These are phyloP conservation scores for Heterodera schachtii DNA, from an alignment of 1,140 invertebrate species.

Conservation along the genomic window DNA sequence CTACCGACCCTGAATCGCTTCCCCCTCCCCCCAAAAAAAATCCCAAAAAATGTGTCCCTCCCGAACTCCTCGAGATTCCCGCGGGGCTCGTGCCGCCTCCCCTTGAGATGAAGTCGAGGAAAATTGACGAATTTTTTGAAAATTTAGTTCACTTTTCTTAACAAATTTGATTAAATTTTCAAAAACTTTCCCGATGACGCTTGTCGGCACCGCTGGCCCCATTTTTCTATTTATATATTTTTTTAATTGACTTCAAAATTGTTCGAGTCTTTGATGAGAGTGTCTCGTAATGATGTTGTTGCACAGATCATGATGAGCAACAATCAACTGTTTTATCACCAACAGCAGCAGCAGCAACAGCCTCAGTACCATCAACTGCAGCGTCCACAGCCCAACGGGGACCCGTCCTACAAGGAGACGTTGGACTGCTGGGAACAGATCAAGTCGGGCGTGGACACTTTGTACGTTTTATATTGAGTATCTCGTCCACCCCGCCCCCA, in stretches of 20 bases:
- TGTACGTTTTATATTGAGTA: background rate
- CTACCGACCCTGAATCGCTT: no score
- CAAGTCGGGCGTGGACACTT: slow-evolving; percentile 25
- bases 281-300: background rate
- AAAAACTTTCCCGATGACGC: no score
- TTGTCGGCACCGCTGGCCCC: no score
- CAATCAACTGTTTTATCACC: background rate
- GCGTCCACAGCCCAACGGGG: background rate
- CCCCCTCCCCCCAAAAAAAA: no score
- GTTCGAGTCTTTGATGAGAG: no score
- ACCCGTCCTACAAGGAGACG: slow-evolving; percentile 15
- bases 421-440: slow-evolving; percentile 34
- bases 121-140: no score
- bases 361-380: slow-evolving; percentile 1
- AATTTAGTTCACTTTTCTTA: background rate
- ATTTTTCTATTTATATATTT: background rate
- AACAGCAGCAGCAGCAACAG: background rate
- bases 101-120: no score
- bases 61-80: no score
- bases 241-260: background rate
- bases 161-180: no score
- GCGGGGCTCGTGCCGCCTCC: no score
- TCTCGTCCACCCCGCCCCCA: no score
- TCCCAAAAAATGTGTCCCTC: no score
- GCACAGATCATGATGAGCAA: background rate